These are phyloP conservation scores for Leptopterna dolabrata DNA, from an alignment of 2,888 invertebrate genomes.

Conservation along the genomic window DNA sequence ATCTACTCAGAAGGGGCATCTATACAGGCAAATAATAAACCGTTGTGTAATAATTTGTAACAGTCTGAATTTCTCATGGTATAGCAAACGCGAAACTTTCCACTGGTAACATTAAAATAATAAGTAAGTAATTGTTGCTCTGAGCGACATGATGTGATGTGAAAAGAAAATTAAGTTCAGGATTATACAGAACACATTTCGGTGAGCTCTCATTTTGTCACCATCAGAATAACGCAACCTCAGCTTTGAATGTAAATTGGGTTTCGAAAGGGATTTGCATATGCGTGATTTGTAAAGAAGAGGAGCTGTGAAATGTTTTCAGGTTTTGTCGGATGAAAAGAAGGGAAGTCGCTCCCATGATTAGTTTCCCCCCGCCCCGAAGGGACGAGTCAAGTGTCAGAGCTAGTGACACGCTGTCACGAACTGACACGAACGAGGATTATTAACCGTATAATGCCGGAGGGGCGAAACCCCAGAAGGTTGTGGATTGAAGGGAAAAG, in stretches of 20 bases:
- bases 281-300: constrained; percentile 47
- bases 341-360: constrained; percentile 17
- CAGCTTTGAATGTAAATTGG: constrained; percentile 43
- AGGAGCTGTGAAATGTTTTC: constrained; percentile 43
- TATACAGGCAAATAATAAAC: no score
- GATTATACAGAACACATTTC: not conserved
- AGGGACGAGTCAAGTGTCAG: constrained; percentile 53
- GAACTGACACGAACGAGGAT: constrained; percentile 52
- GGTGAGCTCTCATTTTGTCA: not conserved
- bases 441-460: constrained; percentile 53
- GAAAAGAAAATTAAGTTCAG: not conserved
- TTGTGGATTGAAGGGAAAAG: constrained; percentile 6
- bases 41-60: no score
- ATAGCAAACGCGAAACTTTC: no score
- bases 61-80: no score
- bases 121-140: no score
- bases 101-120: no score
- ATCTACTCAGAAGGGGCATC: no score
- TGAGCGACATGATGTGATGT: not conserved
- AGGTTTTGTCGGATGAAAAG: constrained; percentile 50
- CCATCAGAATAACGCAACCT: not conserved
- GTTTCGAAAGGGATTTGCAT: constrained; percentile 37
- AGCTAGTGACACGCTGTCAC: constrained; percentile 50
- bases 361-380: constrained; percentile 24
- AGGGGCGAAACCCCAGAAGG: not conserved